These are phyloP conservation scores for Ivindomyrus marchei DNA, from an alignment of 2,113 vertebrate species.

Conservation along the genomic window DNA sequence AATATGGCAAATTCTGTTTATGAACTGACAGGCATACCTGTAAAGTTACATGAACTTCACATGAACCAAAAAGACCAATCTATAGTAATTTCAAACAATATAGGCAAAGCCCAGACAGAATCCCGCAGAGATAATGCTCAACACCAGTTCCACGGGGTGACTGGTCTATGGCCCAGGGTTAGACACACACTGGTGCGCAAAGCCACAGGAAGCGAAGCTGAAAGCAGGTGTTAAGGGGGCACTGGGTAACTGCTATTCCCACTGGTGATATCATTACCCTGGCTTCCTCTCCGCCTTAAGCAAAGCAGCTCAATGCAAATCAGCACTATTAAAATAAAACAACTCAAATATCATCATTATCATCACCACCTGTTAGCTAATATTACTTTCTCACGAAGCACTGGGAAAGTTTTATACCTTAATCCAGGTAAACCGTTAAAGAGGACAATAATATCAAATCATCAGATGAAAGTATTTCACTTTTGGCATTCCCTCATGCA, in stretches of 20 bases:
- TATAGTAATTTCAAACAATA: slow-evolving; percentile 54
- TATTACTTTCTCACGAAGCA: not conserved
- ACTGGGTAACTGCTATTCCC: not conserved
- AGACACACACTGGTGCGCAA: slow-evolving; percentile 32
- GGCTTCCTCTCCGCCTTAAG: not conserved
- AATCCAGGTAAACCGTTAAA: not conserved
- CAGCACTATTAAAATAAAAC: not conserved
- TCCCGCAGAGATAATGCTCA: not conserved
- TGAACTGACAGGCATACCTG: not conserved
- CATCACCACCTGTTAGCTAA: not conserved
- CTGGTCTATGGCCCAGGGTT: not conserved
- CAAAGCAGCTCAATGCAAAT: not conserved
- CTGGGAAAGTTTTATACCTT: not conserved
- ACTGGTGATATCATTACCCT: not conserved
- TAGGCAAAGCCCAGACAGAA: slow-evolving; percentile 52
- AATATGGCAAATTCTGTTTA: not conserved
- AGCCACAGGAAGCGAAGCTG: slow-evolving; percentile 37
- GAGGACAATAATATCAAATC: not conserved
- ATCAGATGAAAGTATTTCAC: not conserved
- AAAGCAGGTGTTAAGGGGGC: not conserved
- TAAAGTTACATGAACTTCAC: not conserved
- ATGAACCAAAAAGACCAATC: not conserved
- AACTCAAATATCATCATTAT: not conserved
- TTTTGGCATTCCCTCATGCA: not conserved
- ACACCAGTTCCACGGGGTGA: not conserved